Conservation (phyloP, 2,888 invertebrate genomes). For the Vanessa cardui region DNA sequence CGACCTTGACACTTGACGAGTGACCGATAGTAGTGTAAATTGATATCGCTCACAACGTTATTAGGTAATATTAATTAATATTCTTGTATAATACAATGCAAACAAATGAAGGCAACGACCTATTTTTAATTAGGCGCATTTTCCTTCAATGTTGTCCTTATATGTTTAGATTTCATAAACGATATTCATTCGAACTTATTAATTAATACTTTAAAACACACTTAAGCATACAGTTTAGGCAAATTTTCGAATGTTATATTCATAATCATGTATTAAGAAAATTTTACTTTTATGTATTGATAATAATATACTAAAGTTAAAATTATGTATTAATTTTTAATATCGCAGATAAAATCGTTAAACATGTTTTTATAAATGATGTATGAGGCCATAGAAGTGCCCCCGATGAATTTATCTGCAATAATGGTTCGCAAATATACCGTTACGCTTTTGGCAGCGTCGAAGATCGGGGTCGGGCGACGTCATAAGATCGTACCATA, state of each 20-base stretch:
- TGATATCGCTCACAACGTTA: not conserved
- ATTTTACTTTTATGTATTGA: too few species aligned
- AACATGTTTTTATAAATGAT: constrained; percentile 13
- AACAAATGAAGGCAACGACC: too few species aligned
- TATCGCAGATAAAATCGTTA: constrained; percentile 1
- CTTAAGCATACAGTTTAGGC: too few species aligned
- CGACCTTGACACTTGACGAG: constrained; percentile 6
- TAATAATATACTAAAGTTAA: too few species aligned
- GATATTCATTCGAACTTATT: too few species aligned
- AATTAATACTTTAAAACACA: too few species aligned
- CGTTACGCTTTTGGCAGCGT: constrained; percentile 34
- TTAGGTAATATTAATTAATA: not conserved
- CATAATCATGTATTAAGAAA: too few species aligned
- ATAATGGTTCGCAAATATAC: constrained; percentile 25
- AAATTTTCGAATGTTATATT: too few species aligned
- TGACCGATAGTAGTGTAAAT: constrained; percentile 8
- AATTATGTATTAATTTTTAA: not conserved
- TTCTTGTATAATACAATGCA: too few species aligned
- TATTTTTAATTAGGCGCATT: too few species aligned
- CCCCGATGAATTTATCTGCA: constrained; percentile 22
- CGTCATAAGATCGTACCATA: constrained; percentile 34
- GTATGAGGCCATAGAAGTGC: constrained; percentile 25
- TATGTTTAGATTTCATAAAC: too few species aligned
- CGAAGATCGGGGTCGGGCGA: constrained; percentile 27
- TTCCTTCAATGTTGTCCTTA: too few species aligned